These are phyloP conservation scores for Drosophila testacea DNA, from an alignment of 2,888 invertebrate genomes.

Conservation along the genomic window DNA sequence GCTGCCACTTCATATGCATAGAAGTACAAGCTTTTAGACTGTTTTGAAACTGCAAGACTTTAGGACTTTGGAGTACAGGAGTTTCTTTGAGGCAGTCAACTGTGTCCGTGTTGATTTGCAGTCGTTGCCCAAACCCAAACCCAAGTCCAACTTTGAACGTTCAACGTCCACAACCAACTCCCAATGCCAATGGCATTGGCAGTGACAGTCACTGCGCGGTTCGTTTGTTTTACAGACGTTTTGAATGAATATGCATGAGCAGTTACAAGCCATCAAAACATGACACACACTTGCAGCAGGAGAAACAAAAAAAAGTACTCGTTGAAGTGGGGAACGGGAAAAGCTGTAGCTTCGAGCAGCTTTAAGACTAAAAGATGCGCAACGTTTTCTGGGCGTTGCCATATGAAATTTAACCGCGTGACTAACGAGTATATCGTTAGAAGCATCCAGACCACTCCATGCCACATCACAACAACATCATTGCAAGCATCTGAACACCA, in stretches of 20 bases:
- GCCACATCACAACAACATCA: slow-evolving; percentile 29
- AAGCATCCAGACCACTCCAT: slow-evolving; percentile 34
- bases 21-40: slow-evolving; percentile 14
- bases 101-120: slow-evolving; percentile 40
- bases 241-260: slow-evolving; percentile 77
- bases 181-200: slow-evolving; percentile 49
- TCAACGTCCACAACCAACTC: slow-evolving; percentile 7
- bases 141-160: neutral
- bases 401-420: slow-evolving; percentile 75
- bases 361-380: slow-evolving; percentile 64
- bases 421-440: slow-evolving; percentile 78
- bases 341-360: slow-evolving; percentile 27
- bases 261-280: slow-evolving; percentile 78
- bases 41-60: slow-evolving; percentile 30
- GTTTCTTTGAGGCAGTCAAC: slow-evolving; percentile 30
- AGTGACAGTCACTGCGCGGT: slow-evolving; percentile 50
- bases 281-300: slow-evolving; percentile 48
- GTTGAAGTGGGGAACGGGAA: neutral
- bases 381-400: slow-evolving; percentile 30
- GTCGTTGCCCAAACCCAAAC: slow-evolving; percentile 1
- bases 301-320: slow-evolving; percentile 1
- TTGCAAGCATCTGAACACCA: slow-evolving; percentile 39
- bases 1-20: slow-evolving; percentile 14
- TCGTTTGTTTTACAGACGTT: slow-evolving; percentile 66
- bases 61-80: slow-evolving; percentile 8